phyloP scores from a whole-genome alignment of 2,113 vertebrate genomes.

The Myrmecophaga tridactyla region DNA sequence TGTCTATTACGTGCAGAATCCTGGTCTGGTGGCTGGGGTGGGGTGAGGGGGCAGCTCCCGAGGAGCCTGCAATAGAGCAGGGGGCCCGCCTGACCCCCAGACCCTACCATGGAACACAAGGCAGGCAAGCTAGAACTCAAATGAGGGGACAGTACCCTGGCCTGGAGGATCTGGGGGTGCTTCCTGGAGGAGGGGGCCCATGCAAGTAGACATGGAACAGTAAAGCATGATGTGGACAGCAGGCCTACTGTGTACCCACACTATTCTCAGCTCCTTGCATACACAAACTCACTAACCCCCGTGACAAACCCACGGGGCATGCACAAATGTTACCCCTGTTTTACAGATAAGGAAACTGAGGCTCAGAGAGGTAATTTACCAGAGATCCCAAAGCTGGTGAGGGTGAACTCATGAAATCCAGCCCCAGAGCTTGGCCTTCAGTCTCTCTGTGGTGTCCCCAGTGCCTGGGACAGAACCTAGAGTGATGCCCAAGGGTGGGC shows the following conservation, averaged over 20 bases:
- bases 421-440: background rate
- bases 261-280: background rate
- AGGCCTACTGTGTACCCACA: background rate
- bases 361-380: background rate
- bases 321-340: background rate
- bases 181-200: background rate
- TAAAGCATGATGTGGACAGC: fast-evolving
- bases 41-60: conserved; percentile 4
- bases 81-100: conserved; percentile 1
- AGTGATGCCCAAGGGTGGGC: background rate
- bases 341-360: background rate
- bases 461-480: background rate
- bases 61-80: background rate
- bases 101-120: background rate
- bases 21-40: conserved; percentile 59
- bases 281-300: background rate
- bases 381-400: background rate
- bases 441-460: background rate
- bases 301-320: background rate
- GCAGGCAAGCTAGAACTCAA: background rate
- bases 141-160: background rate
- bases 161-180: background rate
- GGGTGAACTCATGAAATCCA: background rate
- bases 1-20: conserved; percentile 74
- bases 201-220: background rate